Base-by-base conservation (phyloP, 2,888 invertebrate species). In the Drosophila buzzatii region DNA sequence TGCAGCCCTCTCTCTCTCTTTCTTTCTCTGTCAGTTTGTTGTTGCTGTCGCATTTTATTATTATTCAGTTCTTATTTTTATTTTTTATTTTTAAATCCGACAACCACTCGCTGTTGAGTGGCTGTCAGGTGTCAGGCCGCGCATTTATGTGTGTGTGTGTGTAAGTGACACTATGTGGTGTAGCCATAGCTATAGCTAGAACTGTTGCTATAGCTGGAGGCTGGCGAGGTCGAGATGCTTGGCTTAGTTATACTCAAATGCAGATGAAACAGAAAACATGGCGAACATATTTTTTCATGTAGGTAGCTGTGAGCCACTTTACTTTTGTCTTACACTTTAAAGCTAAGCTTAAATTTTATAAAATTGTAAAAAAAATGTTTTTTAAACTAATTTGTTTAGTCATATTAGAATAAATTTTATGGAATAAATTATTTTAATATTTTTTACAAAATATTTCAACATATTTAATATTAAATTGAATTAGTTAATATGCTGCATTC, bases 61-160 rank as follows among this genome's bases (percentile, higher is more conserved):
- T 70, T 70, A 73, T 76, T 78, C 33, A 56, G 42, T 35, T 51
- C n/a, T 73, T 77, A 56, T 60, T 77, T 67, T 62, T 55, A 61
- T 69, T 63, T 66, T 41, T 68, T 68, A 68, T 83, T 81, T 83
- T 70, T 62, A 88, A 83, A 88, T 85, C 85, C 88, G 83, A 85
- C 85, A 85, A 73, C 73, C 85, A 85, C 88, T 85, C 86, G 75
- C 71, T 77, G 88, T 71, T 75, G 88, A 85, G 85, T 85, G 86
- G 83, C 83, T 85, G 88, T 88, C 85, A 85, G 85, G 85, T 85
- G 85, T 88, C 88, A 83, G 69, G 66, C 68, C 73, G 76, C 64
- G 73, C 67, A 69, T 78, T 74, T 76, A 23, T 58, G 73, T 71
- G 67, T 81, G 6, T 55, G 27, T 56, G 57, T 35, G 57, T 57